These are phyloP conservation scores for Myrmophylax atrothorax DNA, from an alignment of 2,113 vertebrate species.

Conservation along the genomic window DNA sequence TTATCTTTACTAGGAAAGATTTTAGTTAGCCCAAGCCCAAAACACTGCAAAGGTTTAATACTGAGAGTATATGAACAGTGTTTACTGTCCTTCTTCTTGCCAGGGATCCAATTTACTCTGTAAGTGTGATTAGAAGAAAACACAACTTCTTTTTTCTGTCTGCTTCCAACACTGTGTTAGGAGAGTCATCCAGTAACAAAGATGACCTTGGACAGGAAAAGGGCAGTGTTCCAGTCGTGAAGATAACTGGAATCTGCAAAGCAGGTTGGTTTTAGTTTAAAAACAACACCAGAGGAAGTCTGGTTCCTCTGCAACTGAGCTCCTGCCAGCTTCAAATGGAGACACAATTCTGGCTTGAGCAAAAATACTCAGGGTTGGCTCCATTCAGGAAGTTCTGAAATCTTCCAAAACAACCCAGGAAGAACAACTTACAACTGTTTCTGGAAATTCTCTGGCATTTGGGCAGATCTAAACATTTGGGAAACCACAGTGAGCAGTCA, in stretches of 20 bases:
- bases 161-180: not conserved
- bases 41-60: not conserved
- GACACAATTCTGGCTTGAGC: not conserved
- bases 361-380: not conserved
- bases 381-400: conserved; percentile 4
- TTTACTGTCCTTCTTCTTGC: not conserved
- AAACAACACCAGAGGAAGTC: not conserved
- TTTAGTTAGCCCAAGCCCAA: not conserved
- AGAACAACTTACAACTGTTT: not conserved
- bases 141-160: not conserved
- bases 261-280: not conserved
- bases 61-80: not conserved
- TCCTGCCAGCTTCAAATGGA: not conserved
- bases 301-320: not conserved
- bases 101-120: not conserved
- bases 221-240: not conserved
- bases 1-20: not conserved
- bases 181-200: not conserved
- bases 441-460: not conserved
- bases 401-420: not conserved
- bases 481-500: not conserved
- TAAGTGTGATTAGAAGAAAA: not conserved
- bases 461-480: not conserved
- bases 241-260: not conserved
- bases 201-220: not conserved